Evolutionary conservation across 2,888 invertebrate species (phyloP), one percentile per base, ranked within the genome.

Genomic region (Tachina fera): DNA sequence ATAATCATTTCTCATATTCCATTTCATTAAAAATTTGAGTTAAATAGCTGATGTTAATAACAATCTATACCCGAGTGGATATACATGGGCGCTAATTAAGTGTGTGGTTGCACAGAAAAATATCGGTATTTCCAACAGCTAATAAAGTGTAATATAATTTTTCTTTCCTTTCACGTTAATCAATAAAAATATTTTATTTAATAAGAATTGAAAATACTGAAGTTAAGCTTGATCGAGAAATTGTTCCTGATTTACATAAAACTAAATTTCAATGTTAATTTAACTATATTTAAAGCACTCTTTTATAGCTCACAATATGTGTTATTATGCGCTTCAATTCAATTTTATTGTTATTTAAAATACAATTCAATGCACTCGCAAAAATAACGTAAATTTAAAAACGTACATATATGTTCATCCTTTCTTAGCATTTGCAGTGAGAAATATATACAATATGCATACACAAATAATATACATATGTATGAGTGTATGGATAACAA

Each of bases 381-480:
- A 47, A 56, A 58, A 56, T 9, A 31, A 45, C 53, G 71, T 51
- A 58, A 58, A 47, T 53, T 56, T 65, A 71, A 79, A 79, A 47
- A 5, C 43, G 51, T 51, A 5, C 43, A 45, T 51, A 58, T 49
- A 49, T 53, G 72, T 84, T 80, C 79, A 84, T 84, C 47, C 71
- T 61, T 65, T 67, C 87, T 88, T 89, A 88, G 49, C 87, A 89
- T 87, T 86, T 89, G 74, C 60, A 51, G 71, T 51, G 41, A 43
- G 53, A 39, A 19, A 61, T 16, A 19, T 2, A 22, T 4, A 31
- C 31, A n/a, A n/a, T n/a, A 31, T 31, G 4, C 31, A 31, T 3
- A 31, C 31, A 31, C 0, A 31, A 31, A n/a, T 45, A 56, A n/a
- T 31, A 11, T 56, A 9, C 9, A 61, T 8, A 60, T 60, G 0